Conservation (phyloP, 2,797 vertebrate species). For the Danio tinwini region DNA sequence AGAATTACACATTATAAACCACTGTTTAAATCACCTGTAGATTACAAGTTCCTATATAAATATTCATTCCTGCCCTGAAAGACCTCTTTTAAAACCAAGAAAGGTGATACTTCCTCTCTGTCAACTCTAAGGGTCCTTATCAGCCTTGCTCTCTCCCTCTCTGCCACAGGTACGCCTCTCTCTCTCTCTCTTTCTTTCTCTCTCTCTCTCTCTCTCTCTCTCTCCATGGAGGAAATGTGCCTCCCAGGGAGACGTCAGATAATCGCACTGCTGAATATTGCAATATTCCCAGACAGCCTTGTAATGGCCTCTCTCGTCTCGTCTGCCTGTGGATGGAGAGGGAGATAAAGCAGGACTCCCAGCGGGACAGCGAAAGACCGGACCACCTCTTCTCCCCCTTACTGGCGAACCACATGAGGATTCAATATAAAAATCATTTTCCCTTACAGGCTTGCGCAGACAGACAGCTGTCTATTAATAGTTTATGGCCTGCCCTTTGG, state of each 20-base stretch:
- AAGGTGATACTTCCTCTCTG: conserved; percentile 38
- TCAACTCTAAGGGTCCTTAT: conserved; percentile 29
- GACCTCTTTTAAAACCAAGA: conserved; percentile 27
- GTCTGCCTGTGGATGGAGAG: conserved; percentile 47
- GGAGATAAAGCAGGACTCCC: conserved; percentile 61
- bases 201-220: conserved; percentile 68
- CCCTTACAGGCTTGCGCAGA: conserved; percentile 61
- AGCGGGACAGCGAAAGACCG: conserved; percentile 38
- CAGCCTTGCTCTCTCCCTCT: conserved; percentile 44
- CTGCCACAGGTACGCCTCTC: conserved; percentile 63
- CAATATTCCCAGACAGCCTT: conserved; percentile 75
- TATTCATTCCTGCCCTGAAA: conserved; percentile 24
- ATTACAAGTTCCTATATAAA: conserved; percentile 4
- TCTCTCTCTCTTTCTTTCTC: conserved; percentile 68
- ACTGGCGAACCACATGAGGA: conserved; percentile 63
- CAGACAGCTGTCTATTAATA: conserved; percentile 77
- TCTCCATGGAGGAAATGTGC: conserved; percentile 69
- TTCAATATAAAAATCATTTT: conserved; percentile 68
- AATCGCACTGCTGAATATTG: conserved; percentile 75
- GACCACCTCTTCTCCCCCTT: conserved; percentile 52
- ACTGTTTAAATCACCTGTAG: conserved; percentile 21
- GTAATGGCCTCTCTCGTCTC: conserved; percentile 63
- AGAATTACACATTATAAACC: background rate
- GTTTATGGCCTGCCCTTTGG: conserved; percentile 76
- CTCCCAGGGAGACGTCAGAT: conserved; percentile 67